A percentile compares a stretch with the other conserved stretches of the same genome.
Evolutionary conservation across 2,888 invertebrate genomes (phyloP).

Genomic region (Tenthredo mesomela): DNA sequence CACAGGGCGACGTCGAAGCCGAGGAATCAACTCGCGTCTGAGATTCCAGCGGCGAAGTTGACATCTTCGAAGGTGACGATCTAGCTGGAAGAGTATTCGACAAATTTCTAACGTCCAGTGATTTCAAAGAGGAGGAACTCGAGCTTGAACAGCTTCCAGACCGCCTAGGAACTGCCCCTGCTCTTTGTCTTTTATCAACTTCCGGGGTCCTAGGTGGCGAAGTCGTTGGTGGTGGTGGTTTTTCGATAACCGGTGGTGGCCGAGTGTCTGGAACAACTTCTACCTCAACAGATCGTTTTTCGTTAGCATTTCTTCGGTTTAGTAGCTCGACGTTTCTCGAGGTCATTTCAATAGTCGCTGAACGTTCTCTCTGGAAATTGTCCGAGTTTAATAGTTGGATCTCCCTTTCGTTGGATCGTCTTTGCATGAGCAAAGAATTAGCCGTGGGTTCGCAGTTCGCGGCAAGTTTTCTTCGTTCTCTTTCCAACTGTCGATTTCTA

Average conservation of each 20-base stretch:
- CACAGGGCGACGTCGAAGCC: neutral
- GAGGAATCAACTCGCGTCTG: conserved; percentile 19
- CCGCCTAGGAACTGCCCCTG: conserved; percentile 69
- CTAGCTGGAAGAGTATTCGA: conserved; percentile 47
- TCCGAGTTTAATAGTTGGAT: conserved; percentile 57
- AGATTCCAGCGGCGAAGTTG: conserved; percentile 35
- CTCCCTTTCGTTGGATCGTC: conserved; percentile 4
- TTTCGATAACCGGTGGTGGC: conserved; percentile 54
- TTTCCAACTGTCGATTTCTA: conserved; percentile 72
- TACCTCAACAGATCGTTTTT: conserved; percentile 53
- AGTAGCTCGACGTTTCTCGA: conserved; percentile 74
- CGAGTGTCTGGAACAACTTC: conserved; percentile 57
- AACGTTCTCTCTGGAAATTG: conserved; percentile 57
- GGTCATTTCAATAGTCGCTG: conserved; percentile 75
- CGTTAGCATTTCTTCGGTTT: conserved; percentile 70
- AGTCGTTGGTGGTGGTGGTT: conserved; percentile 66
- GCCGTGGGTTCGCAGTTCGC: conserved; percentile 71
- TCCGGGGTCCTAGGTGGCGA: conserved; percentile 70
- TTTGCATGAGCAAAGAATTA: neutral
- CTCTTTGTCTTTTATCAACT: conserved; percentile 28
- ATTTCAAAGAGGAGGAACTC: conserved; percentile 67
- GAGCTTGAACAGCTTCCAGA: conserved; percentile 72
- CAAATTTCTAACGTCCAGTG: conserved; percentile 58
- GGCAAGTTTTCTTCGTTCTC: conserved; percentile 71
- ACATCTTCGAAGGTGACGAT: conserved; percentile 54